phyloP scores from a whole-genome alignment of 2,797 vertebrate species.

The Harpagifer antarcticus region DNA sequence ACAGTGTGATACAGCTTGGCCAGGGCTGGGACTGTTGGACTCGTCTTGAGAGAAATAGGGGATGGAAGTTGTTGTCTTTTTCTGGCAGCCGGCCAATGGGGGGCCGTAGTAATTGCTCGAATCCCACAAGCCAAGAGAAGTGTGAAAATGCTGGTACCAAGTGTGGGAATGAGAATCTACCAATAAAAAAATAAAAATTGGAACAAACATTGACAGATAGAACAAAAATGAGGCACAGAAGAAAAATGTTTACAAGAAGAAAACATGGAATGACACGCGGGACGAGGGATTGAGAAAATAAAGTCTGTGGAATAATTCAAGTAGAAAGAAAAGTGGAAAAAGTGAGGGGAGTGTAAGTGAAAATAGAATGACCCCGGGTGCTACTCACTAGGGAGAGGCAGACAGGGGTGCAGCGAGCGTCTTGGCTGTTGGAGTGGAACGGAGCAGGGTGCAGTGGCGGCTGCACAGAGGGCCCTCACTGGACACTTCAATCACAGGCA shows the following conservation, averaged over 20 bases:
- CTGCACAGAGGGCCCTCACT: conserved; percentile 69
- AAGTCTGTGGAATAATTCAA: conserved; percentile 28
- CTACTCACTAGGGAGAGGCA: conserved; percentile 75
- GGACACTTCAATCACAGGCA: conserved; percentile 84
- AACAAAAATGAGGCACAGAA: conserved; percentile 37
- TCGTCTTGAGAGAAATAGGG: conserved; percentile 60
- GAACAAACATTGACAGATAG: background rate
- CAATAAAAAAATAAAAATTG: conserved; percentile 24
- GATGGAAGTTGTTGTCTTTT: conserved; percentile 60
- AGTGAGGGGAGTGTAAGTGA: conserved; percentile 45
- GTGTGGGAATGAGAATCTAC: conserved; percentile 55
- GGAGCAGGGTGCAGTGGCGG: conserved; percentile 66
- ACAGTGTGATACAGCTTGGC: conserved; percentile 53
- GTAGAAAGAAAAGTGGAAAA: conserved; percentile 36
- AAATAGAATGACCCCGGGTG: conserved; percentile 60
- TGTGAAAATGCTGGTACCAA: conserved; percentile 53
- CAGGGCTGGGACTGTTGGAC: conserved; percentile 38
- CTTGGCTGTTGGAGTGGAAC: conserved; percentile 77
- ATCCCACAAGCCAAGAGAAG: conserved; percentile 69
- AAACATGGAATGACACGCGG: conserved; percentile 1
- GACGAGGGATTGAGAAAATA: conserved; percentile 41
- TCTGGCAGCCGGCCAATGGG: conserved; percentile 70
- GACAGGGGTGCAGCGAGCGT: conserved; percentile 61
- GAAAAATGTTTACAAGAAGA: conserved; percentile 25
- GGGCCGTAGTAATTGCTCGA: conserved; percentile 78